phyloP scores from a whole-genome alignment of 2,113 vertebrate species.

The Cinclus cinclus region DNA sequence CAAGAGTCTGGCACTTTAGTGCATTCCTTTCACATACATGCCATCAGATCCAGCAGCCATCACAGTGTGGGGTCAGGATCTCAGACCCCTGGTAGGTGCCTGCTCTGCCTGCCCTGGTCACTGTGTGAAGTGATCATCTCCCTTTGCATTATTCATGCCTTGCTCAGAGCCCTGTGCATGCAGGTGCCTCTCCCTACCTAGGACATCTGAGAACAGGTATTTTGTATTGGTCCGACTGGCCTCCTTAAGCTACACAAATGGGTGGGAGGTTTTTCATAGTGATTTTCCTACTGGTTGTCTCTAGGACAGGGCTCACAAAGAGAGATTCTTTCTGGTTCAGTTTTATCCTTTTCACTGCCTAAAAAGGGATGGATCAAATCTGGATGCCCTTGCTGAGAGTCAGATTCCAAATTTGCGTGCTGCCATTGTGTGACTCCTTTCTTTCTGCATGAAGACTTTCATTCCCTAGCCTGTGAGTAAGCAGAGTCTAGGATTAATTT shows the following conservation, averaged over 20 bases:
- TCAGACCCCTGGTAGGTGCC: neutral
- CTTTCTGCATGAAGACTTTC: neutral
- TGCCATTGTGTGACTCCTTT: neutral
- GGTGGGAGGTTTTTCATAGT: accelerated
- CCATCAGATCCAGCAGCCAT: neutral
- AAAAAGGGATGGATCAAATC: neutral
- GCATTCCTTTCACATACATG: neutral
- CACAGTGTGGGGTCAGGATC: accelerated
- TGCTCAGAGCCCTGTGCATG: neutral
- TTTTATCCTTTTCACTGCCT: neutral
- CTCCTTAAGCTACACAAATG: neutral
- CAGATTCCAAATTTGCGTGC: neutral
- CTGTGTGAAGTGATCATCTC: accelerated
- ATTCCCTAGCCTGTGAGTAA: neutral
- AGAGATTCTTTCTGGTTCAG: neutral
- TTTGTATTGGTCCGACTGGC: neutral
- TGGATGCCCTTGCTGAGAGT: neutral
- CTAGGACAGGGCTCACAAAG: neutral
- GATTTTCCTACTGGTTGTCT: neutral
- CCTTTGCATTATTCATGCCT: neutral
- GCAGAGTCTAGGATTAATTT: neutral
- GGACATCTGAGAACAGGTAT: neutral
- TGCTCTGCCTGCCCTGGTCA: neutral
- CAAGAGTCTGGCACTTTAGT: neutral
- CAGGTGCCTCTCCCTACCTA: accelerated